A percentile compares a stretch with the other conserved stretches of the same genome.
phyloP scores from a whole-genome alignment of 2,113 vertebrate genomes.

The Heptranchias perlo region DNA sequence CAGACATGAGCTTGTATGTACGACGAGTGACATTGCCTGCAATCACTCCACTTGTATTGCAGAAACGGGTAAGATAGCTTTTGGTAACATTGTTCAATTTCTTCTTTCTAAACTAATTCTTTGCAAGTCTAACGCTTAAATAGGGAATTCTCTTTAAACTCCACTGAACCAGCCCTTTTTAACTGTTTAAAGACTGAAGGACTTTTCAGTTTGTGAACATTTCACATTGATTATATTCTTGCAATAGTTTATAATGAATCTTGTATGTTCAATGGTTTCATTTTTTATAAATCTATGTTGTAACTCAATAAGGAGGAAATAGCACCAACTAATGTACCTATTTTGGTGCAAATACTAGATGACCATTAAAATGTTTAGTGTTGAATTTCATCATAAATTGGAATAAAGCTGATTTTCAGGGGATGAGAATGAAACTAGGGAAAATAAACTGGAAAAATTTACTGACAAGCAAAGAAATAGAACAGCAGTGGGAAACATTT shows the following conservation, averaged over 20 bases:
- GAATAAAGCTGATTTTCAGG: no score
- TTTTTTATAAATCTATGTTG: not conserved
- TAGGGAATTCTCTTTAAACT: no score
- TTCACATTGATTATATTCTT: not conserved
- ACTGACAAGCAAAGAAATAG: no score
- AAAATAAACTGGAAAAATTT: no score
- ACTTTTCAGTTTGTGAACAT: not conserved
- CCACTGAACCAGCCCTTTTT: not conserved
- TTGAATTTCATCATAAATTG: not conserved
- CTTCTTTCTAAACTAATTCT: not conserved
- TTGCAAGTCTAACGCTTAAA: not conserved
- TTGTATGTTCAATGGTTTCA: not conserved
- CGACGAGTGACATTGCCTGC: constrained; percentile 83
- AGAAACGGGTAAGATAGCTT: constrained; percentile 73
- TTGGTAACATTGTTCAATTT: not conserved
- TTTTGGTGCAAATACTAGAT: not conserved
- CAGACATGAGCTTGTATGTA: constrained; percentile 77
- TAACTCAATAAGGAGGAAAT: not conserved
- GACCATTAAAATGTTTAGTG: not conserved
- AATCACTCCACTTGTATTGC: constrained; percentile 77
- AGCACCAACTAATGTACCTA: not conserved
- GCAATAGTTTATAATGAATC: not conserved
- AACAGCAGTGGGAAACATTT: no score
- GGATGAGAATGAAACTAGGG: no score
- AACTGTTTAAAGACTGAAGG: not conserved